Conservation (phyloP, 2,113 vertebrate genomes). For the Hippocampus mohnikei region DNA sequence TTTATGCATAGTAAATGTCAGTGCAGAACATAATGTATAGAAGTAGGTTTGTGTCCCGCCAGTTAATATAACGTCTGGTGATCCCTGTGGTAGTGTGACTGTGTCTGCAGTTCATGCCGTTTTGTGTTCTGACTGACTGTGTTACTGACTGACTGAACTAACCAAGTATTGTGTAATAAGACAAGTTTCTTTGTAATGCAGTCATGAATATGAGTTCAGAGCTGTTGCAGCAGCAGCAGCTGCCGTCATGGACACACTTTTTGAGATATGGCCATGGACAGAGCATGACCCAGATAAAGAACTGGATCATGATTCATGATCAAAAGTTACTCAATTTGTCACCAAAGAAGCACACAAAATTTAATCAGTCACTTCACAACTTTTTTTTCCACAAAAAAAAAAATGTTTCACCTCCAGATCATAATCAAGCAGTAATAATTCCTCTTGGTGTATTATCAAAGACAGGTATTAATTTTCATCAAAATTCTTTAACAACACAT, state of each 20-base stretch:
- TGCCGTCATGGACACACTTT: not conserved
- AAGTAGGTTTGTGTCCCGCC: no score
- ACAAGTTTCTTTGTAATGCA: not conserved
- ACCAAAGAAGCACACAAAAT: not conserved
- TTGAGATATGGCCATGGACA: not conserved
- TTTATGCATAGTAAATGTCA: no score
- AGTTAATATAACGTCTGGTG: not conserved
- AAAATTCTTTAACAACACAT: not conserved
- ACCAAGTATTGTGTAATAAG: not conserved
- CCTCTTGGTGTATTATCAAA: not conserved
- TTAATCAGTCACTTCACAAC: not conserved
- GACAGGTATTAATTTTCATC: not conserved
- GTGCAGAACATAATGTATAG: no score
- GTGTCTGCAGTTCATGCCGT: not conserved
- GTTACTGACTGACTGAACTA: not conserved
- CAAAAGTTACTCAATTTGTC: not conserved
- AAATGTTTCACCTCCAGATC: not conserved
- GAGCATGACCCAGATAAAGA: slow-evolving; percentile 1
- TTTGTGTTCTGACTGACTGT: not conserved
- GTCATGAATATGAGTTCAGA: not conserved
- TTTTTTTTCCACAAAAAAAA: not conserved
- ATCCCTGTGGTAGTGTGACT: not conserved
- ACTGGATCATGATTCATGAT: not conserved
- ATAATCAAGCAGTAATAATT: not conserved
- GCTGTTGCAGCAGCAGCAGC: not conserved